These are phyloP conservation scores for Acyrthosiphon pisum DNA, from an alignment of 1,140 invertebrate genomes.

Conservation along the genomic window DNA sequence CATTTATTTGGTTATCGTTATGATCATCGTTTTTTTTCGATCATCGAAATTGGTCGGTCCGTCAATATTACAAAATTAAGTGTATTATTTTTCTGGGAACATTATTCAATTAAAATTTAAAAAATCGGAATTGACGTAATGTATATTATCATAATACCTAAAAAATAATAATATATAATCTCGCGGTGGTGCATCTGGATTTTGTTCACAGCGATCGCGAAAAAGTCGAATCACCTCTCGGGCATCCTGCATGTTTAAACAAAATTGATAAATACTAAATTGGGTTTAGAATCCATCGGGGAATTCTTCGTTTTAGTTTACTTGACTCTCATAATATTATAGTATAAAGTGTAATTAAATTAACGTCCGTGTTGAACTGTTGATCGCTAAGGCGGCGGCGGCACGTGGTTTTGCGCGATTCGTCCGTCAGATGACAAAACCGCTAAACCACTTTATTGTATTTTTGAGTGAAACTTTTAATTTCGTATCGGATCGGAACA, in stretches of 20 bases:
- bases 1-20: not conserved
- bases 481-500: not conserved
- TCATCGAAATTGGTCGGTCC: not conserved
- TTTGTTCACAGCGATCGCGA: not conserved
- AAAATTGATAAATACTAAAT: not conserved
- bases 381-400: not conserved
- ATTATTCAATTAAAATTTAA: not conserved
- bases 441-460: constrained; percentile 25
- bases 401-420: not conserved
- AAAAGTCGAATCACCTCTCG: not conserved
- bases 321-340: constrained; percentile 19
- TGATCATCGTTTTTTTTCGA: not conserved
- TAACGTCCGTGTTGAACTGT: not conserved
- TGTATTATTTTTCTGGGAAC: not conserved
- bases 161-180: not conserved
- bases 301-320: not conserved
- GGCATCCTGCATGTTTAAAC: not conserved
- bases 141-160: not conserved
- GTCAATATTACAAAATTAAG: not conserved
- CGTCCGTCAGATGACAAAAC: not conserved
- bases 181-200: not conserved
- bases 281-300: not conserved
- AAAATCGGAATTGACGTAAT: not conserved
- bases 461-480: not conserved
- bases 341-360: not conserved